Conservation (phyloP, 2,797 vertebrate species). For the Linurgus olivaceus region DNA sequence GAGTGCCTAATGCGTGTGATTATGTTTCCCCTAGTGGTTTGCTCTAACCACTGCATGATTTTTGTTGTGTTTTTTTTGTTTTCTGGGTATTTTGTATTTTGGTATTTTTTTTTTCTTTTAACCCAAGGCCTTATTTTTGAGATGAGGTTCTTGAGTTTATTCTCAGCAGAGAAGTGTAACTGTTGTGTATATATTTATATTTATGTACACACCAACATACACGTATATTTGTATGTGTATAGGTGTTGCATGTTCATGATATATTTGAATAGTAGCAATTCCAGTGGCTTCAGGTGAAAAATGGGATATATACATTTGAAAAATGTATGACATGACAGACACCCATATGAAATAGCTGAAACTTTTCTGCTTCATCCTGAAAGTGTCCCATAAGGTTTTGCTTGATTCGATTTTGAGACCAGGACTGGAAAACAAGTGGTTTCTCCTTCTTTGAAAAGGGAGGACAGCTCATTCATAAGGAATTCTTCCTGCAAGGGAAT, state of each 20-base stretch:
- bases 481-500: background rate
- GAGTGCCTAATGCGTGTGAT: background rate
- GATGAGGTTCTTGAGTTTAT: background rate
- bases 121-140: background rate
- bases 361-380: background rate
- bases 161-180: background rate
- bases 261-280: background rate
- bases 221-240: background rate
- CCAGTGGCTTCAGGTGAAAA: background rate
- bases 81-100: too few relatives aligned
- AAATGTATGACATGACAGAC: background rate
- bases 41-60: background rate
- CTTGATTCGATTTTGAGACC: background rate
- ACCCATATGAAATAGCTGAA: background rate
- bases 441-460: background rate
- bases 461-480: background rate
- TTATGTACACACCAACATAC: too few relatives aligned
- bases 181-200: background rate
- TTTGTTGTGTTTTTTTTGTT: background rate
- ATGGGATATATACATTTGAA: background rate
- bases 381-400: background rate
- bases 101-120: background rate
- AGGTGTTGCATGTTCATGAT: background rate
- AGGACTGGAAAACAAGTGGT: background rate
- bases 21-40: constrained; percentile 59